Percentiles rank a stretch among this genome's conserved stretches.
Conservation (phyloP, 2,888 invertebrate species). For the Antitype chi region DNA sequence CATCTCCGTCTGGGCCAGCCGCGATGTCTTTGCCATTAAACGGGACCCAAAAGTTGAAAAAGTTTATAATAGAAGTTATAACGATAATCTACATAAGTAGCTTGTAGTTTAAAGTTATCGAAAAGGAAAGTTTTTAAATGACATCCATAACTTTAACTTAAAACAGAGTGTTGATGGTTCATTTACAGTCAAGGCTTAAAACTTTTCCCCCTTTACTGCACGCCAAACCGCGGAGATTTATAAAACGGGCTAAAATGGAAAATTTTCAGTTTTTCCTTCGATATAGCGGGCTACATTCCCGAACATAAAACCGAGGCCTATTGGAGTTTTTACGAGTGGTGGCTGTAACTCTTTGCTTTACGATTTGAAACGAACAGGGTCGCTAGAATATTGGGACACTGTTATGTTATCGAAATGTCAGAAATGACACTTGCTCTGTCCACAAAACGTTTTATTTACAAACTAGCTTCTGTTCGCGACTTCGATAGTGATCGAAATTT, state of each 20-base stretch:
- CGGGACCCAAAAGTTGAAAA: background rate
- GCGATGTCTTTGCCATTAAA: too few species aligned
- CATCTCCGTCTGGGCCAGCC: too few species aligned
- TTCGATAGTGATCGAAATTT: too few species aligned
- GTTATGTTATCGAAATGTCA: conserved; percentile 19
- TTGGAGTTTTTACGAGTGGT: conserved; percentile 74
- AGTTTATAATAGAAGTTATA: background rate
- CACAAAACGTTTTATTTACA: conserved; percentile 20
- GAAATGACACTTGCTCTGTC: conserved; percentile 6
- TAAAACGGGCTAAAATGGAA: conserved; percentile 50
- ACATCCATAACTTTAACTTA: conserved; percentile 6
- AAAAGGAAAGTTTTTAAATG: background rate
- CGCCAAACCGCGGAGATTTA: conserved; percentile 47
- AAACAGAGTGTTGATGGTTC: conserved; percentile 11
- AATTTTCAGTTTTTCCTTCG: conserved; percentile 58
- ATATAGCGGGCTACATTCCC: conserved; percentile 54
- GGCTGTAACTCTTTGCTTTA: conserved; percentile 64
- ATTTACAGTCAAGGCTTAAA: conserved; percentile 23
- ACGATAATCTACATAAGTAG: background rate
- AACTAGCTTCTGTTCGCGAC: background rate
- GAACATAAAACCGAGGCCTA: conserved; percentile 67
- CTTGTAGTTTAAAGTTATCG: background rate
- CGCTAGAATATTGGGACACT: conserved; percentile 30
- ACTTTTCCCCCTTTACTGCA: conserved; percentile 19
- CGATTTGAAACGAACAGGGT: conserved; percentile 53